phyloP scores from a whole-genome alignment of 1,140 invertebrate genomes.

The Aporrectodea caliginosa region DNA sequence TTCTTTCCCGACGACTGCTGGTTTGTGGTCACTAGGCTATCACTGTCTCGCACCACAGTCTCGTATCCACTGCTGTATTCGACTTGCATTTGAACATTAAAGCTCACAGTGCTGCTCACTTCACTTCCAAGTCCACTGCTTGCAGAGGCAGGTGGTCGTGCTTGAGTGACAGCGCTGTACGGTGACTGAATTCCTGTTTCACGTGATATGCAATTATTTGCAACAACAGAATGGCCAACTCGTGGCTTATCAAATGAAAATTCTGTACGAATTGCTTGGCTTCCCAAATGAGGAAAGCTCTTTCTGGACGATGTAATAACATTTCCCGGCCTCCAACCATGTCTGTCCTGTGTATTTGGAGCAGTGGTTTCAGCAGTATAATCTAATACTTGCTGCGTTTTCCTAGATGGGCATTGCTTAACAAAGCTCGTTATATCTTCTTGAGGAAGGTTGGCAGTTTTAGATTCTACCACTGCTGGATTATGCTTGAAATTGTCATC shows the following conservation, averaged over 20 bases:
- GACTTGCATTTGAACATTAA: not conserved
- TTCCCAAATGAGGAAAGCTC: not conserved
- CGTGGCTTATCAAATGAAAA: not conserved
- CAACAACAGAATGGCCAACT: too few relatives aligned
- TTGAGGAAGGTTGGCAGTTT: not conserved
- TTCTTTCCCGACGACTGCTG: not conserved
- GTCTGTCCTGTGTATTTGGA: not conserved
- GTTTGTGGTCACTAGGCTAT: too few relatives aligned
- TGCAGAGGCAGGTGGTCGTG: not conserved
- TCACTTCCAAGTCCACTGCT: not conserved
- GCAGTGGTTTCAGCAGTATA: not conserved
- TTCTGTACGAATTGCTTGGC: not conserved
- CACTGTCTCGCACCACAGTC: not conserved
- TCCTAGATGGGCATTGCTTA: too few relatives aligned
- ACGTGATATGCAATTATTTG: not conserved
- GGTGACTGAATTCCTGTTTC: not conserved
- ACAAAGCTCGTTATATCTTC: not conserved
- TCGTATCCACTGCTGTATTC: not conserved
- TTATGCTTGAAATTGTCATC: not conserved
- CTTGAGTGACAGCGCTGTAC: not conserved
- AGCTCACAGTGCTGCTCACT: not conserved
- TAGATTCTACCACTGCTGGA: not conserved
- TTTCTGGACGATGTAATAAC: not conserved
- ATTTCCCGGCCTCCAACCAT: not conserved
- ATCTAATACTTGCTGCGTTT: not conserved